Percentiles rank a stretch among this genome's conserved stretches.
Conservation (phyloP, 2,888 invertebrate genomes). For the Apamea crenata region DNA sequence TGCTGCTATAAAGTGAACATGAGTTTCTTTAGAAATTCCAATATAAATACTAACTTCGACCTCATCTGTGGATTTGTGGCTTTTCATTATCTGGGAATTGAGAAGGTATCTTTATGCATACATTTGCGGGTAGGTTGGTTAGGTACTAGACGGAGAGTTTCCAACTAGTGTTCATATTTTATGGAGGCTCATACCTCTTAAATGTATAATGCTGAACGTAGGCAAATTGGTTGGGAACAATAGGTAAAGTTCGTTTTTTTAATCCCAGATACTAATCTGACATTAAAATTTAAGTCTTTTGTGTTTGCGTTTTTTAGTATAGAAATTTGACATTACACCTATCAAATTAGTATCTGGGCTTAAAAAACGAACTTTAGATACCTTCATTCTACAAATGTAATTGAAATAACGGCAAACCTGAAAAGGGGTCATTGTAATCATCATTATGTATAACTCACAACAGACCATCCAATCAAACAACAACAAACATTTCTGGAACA, state of each 20-base stretch:
- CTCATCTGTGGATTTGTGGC: slow-evolving; percentile 10
- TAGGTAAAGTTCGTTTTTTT: too few relatives aligned
- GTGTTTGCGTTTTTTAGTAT: too few relatives aligned
- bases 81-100: neutral
- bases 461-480: too few relatives aligned
- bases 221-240: neutral
- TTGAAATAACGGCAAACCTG: neutral
- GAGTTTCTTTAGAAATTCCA: slow-evolving; percentile 14
- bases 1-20: neutral
- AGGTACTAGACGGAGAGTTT: too few relatives aligned
- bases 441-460: neutral
- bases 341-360: too few relatives aligned
- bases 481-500: too few relatives aligned
- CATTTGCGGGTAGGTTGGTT: neutral
- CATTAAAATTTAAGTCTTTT: too few relatives aligned
- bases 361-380: too few relatives aligned
- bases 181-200: neutral
- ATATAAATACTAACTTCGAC: neutral
- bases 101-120: neutral
- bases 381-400: too few relatives aligned
- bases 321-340: too few relatives aligned
- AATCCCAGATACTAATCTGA: too few relatives aligned
- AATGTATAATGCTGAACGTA: neutral
- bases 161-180: neutral
- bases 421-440: neutral